phyloP scores from a whole-genome alignment of 2,113 vertebrate species.

The Sarotherodon lohbergeri region DNA sequence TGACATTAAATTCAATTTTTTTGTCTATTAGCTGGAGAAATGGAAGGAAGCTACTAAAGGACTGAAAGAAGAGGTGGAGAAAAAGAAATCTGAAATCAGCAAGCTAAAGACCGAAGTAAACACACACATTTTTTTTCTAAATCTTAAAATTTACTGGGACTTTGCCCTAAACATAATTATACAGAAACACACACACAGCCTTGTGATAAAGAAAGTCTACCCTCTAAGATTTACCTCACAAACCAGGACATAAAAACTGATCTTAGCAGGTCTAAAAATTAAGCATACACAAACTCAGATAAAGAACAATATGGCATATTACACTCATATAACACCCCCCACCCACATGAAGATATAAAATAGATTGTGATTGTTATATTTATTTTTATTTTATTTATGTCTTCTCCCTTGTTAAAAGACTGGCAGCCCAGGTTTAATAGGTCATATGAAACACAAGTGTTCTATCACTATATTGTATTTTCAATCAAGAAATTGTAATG shows the following conservation, averaged over 20 bases:
- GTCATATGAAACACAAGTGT: fast-evolving
- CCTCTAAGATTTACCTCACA: neutral
- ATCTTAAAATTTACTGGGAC: neutral
- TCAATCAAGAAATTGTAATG: fast-evolving
- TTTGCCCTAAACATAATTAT: neutral
- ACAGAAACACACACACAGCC: fast-evolving
- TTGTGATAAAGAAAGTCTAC: fast-evolving
- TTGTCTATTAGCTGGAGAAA: neutral
- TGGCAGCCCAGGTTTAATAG: fast-evolving
- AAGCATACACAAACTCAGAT: neutral
- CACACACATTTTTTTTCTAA: neutral
- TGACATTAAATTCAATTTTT: neutral
- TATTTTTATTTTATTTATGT: neutral
- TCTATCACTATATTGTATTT: fast-evolving
- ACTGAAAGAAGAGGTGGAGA: neutral
- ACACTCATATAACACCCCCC: neutral
- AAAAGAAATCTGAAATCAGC: fast-evolving
- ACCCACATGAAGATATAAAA: neutral
- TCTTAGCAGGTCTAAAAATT: neutral
- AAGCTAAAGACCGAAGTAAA: fast-evolving
- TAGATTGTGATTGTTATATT: neutral
- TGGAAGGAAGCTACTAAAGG: fast-evolving
- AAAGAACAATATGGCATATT: fast-evolving
- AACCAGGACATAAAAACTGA: fast-evolving
- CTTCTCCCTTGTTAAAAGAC: neutral